Evolutionary conservation across 1,140 invertebrate genomes (phyloP).

Genomic region (Hyles vespertilio): DNA sequence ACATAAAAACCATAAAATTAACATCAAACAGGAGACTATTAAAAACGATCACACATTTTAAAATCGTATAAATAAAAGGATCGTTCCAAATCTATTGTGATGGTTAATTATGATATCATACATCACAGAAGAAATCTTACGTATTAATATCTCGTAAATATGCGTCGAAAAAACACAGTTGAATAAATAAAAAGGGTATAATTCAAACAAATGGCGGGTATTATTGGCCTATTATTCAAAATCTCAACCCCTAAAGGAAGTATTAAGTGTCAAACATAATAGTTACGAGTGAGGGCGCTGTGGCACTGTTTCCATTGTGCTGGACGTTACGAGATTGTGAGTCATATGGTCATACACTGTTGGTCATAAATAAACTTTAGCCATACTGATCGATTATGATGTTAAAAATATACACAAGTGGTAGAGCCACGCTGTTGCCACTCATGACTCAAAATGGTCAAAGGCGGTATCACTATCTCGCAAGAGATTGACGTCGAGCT

Average conservation of each 20-base stretch:
- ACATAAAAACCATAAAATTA: too few species aligned
- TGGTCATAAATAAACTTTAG: too few species aligned
- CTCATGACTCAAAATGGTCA: too few species aligned
- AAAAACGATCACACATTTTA: conserved; percentile 4
- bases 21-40: background rate
- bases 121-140: conserved; percentile 34
- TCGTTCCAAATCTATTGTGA: conserved; percentile 4
- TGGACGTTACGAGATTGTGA: too few species aligned
- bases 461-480: too few species aligned
- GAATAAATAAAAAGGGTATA: conserved; percentile 32
- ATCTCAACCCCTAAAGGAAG: conserved; percentile 44
- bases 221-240: conserved; percentile 42
- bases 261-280: conserved; percentile 61
- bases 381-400: too few species aligned
- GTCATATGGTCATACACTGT: too few species aligned
- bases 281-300: conserved; percentile 39
- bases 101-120: conserved; percentile 58
- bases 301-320: conserved; percentile 22
- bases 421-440: too few species aligned
- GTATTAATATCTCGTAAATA: conserved; percentile 41
- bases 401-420: too few species aligned
- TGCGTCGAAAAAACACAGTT: conserved; percentile 15
- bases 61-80: conserved; percentile 6
- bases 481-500: too few species aligned
- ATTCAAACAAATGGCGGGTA: conserved; percentile 47